Conservation (phyloP, 2,113 vertebrate genomes). For the Phalacrocorax aristotelis region DNA sequence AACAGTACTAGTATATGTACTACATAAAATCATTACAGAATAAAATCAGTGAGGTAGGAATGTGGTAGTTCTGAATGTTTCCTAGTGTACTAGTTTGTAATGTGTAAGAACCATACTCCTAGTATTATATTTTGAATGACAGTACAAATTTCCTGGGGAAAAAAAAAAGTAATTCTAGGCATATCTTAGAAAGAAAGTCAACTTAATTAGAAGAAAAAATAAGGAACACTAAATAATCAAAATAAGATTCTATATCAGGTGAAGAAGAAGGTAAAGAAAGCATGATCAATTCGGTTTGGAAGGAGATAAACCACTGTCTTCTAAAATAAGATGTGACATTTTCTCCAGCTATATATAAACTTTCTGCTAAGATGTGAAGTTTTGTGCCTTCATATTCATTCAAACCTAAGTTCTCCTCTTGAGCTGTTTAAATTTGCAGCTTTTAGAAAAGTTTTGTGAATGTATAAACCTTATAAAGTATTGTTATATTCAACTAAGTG, state of each 20-base stretch:
- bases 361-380: neutral
- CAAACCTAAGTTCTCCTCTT: neutral
- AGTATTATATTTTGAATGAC: neutral
- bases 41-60: neutral
- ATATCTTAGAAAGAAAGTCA: neutral
- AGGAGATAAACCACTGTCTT: neutral
- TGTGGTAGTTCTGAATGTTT: neutral
- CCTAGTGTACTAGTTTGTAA: neutral
- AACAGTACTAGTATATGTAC: neutral
- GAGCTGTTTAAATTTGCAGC: neutral
- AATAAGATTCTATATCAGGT: neutral
- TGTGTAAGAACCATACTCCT: neutral
- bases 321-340: neutral
- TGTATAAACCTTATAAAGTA: neutral
- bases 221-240: neutral
- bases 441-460: neutral
- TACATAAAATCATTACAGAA: neutral
- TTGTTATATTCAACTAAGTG: neutral
- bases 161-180: neutral
- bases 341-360: neutral
- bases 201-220: neutral
- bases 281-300: neutral
- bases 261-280: neutral
- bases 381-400: neutral
- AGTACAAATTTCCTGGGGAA: neutral